These are phyloP conservation scores for Chromis chromis DNA, from an alignment of 2,797 vertebrate genomes.

Conservation along the genomic window DNA sequence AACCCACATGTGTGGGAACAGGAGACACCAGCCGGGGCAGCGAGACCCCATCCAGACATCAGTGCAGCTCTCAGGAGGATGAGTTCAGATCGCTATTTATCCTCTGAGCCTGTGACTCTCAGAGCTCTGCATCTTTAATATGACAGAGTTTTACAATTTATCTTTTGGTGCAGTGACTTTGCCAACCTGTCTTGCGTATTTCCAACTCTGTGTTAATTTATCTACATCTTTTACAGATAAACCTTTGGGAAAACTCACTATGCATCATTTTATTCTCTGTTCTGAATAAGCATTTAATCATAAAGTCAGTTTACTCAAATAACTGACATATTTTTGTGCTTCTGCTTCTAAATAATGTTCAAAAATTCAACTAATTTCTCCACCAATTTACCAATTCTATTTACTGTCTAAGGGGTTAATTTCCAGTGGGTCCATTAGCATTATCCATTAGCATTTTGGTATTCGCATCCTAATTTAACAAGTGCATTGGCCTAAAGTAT, in stretches of 20 bases:
- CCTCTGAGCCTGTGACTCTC: not conserved
- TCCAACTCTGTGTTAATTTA: not conserved
- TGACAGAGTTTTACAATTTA: not conserved
- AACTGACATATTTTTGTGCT: not conserved
- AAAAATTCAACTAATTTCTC: not conserved
- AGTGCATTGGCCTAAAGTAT: not conserved
- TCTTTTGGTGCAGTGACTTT: not conserved
- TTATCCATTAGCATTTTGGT: not conserved
- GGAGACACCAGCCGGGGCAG: constrained; percentile 46
- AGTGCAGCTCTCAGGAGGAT: constrained; percentile 46
- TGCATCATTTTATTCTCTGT: not conserved
- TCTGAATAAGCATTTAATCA: not conserved
- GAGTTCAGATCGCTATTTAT: constrained; percentile 3
- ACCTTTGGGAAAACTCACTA: not conserved
- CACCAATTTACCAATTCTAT: too few relatives aligned
- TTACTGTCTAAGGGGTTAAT: not conserved
- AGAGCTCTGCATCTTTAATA: not conserved
- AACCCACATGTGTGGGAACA: constrained; percentile 84
- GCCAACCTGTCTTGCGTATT: not conserved
- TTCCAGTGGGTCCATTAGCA: not conserved
- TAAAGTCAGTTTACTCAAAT: not conserved
- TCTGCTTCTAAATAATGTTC: not conserved
- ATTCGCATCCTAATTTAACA: not conserved
- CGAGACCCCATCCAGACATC: constrained; percentile 50
- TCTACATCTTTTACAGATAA: not conserved